Evolutionary conservation across 35 echinoderm and acorn worm genomes (phyloP).

Genomic region (Ophiothrix spiculata): DNA sequence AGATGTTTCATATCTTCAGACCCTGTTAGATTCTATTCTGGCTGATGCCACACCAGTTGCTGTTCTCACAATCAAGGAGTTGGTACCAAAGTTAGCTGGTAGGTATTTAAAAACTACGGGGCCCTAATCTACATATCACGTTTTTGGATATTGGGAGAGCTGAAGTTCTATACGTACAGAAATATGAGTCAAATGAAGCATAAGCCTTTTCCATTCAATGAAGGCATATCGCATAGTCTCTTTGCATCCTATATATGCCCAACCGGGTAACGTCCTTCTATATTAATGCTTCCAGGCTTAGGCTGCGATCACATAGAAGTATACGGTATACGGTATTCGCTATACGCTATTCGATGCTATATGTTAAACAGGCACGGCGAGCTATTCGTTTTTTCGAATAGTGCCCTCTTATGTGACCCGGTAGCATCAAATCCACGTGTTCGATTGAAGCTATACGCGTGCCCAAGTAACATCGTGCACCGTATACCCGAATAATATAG

Average conservation of each 20-base stretch:
- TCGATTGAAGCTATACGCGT: no score
- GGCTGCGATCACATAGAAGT: no score
- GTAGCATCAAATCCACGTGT: no score
- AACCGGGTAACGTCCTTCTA: neutral
- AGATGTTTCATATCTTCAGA: slow-evolving; percentile 47
- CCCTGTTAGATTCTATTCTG: slow-evolving; percentile 30
- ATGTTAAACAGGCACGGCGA: no score
- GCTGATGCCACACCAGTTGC: slow-evolving; percentile 46
- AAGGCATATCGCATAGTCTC: neutral
- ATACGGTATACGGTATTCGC: no score
- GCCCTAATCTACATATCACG: neutral
- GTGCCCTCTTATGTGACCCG: no score
- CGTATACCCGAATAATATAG: no score
- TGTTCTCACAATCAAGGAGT: slow-evolving; percentile 18
- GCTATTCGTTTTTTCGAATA: no score
- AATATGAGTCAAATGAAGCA: neutral
- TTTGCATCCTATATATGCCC: neutral
- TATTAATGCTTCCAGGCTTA: no score
- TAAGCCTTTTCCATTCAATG: neutral
- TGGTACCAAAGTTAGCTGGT: slow-evolving; percentile 32
- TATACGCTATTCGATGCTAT: no score
- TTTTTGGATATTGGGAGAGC: neutral
- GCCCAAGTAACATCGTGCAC: no score
- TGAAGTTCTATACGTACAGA: neutral
- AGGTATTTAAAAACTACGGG: neutral